Evolutionary conservation across 2,888 invertebrate species (phyloP).

Genomic region (Drosophila nigricruria): DNA sequence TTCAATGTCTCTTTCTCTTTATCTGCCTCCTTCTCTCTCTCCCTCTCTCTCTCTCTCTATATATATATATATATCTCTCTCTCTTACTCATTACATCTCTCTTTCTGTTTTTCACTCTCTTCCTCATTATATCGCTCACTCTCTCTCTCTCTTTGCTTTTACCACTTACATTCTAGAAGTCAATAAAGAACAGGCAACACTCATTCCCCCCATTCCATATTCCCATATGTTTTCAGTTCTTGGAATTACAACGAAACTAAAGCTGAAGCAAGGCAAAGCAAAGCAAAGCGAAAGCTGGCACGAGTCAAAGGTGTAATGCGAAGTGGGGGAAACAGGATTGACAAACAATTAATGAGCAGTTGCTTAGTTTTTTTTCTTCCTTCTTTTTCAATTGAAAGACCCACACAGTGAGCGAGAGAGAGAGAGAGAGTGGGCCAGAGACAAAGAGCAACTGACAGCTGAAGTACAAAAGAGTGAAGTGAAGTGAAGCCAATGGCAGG

Average conservation of each 20-base stretch:
- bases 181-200: slow-evolving; percentile 21
- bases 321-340: slow-evolving; percentile 26
- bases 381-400: slow-evolving; percentile 41
- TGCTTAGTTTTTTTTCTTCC: slow-evolving; percentile 43
- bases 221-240: slow-evolving; percentile 19
- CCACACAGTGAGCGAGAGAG: neutral
- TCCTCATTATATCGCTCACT: neutral
- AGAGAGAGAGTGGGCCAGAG: slow-evolving; percentile 7
- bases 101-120: neutral
- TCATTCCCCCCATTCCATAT: slow-evolving; percentile 4
- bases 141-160: neutral
- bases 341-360: slow-evolving; percentile 78
- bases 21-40: neutral
- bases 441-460: slow-evolving; percentile 66
- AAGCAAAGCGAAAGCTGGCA: slow-evolving; percentile 50
- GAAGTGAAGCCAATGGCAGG: slow-evolving; percentile 17
- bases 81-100: neutral
- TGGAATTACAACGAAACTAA: slow-evolving; percentile 36
- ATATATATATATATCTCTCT: neutral
- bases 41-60: neutral
- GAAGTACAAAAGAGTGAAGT: slow-evolving; percentile 37
- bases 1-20: too few relatives aligned
- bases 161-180: neutral
- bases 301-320: slow-evolving; percentile 71
- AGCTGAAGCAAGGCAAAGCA: neutral